Conservation (phyloP, 2,888 invertebrate genomes). For the Camponotus fellah region DNA sequence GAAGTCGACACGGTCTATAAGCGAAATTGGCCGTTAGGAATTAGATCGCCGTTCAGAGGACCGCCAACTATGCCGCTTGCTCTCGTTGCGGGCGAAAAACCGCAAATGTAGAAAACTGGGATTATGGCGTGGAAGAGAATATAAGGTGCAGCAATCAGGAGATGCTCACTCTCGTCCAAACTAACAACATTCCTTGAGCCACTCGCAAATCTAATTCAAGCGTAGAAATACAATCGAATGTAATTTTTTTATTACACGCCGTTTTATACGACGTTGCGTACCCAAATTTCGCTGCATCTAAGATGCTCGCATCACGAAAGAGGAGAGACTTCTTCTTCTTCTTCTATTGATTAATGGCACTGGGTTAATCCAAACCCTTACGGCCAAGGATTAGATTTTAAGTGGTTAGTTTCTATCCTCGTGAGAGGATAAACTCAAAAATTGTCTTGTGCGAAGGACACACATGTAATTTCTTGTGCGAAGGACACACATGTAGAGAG, state of each 20-base stretch:
- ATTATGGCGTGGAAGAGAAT: slow-evolving; percentile 18
- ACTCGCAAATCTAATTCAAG: slow-evolving; percentile 32
- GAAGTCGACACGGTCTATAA: slow-evolving; percentile 54
- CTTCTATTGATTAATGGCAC: too few relatives aligned
- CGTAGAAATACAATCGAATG: slow-evolving; percentile 1
- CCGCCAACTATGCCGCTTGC: slow-evolving; percentile 10
- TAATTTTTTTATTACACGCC: slow-evolving; percentile 24
- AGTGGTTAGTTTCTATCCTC: too few relatives aligned
- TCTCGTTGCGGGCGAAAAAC: slow-evolving; percentile 26
- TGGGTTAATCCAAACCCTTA: too few relatives aligned
- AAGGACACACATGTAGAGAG: too few relatives aligned
- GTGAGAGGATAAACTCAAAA: too few relatives aligned
- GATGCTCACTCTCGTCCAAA: not conserved
- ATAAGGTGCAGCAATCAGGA: slow-evolving; percentile 13
- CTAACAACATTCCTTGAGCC: not conserved
- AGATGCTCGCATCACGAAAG: not conserved
- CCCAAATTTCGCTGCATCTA: not conserved
- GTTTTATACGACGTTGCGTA: not conserved
- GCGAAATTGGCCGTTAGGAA: slow-evolving; percentile 66
- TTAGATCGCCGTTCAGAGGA: slow-evolving; percentile 59
- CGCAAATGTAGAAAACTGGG: slow-evolving; percentile 44
- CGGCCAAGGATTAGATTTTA: too few relatives aligned
- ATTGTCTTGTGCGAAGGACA: too few relatives aligned
- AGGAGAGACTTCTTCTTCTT: slow-evolving; percentile 17
- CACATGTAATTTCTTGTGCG: too few relatives aligned